phyloP scores from a whole-genome alignment of 2,888 invertebrate species.

The Caenorhabditis sp. region DNA sequence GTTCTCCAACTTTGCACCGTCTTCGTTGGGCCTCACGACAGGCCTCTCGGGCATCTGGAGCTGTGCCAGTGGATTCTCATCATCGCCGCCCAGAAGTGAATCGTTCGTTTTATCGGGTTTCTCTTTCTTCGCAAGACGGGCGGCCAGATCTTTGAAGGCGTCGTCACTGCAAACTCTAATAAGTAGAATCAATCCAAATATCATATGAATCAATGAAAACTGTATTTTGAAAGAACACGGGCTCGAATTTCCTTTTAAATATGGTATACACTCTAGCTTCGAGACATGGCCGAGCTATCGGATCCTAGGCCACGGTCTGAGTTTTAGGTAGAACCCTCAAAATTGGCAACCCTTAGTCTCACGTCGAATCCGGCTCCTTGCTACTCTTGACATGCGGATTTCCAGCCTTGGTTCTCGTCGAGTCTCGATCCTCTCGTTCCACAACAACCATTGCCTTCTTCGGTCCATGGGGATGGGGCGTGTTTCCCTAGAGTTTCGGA shows the following conservation, averaged over 20 bases:
- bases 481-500: background rate
- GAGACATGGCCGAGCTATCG: too few relatives aligned
- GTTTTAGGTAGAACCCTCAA: too few relatives aligned
- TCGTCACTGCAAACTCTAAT: constrained; percentile 34
- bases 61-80: constrained; percentile 49
- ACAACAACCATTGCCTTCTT: constrained; percentile 10
- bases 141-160: constrained; percentile 45
- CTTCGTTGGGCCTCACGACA: constrained; percentile 15
- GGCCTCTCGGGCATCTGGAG: constrained; percentile 54
- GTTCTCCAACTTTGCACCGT: constrained; percentile 32
- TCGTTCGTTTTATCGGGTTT: constrained; percentile 37
- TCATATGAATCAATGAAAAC: too few relatives aligned
- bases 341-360: background rate
- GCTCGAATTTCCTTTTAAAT: too few relatives aligned
- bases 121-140: constrained; percentile 39
- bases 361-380: constrained; percentile 53
- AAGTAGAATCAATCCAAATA: too few relatives aligned
- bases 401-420: constrained; percentile 45
- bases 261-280: too few relatives aligned
- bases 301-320: too few relatives aligned
- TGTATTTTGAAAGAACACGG: too few relatives aligned
- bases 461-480: background rate
- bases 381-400: constrained; percentile 18
- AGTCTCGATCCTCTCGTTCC: constrained; percentile 31
- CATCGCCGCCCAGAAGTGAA: constrained; percentile 44